Base-by-base conservation (phyloP, 1,140 invertebrate species). In the Littorina saxatilis region DNA sequence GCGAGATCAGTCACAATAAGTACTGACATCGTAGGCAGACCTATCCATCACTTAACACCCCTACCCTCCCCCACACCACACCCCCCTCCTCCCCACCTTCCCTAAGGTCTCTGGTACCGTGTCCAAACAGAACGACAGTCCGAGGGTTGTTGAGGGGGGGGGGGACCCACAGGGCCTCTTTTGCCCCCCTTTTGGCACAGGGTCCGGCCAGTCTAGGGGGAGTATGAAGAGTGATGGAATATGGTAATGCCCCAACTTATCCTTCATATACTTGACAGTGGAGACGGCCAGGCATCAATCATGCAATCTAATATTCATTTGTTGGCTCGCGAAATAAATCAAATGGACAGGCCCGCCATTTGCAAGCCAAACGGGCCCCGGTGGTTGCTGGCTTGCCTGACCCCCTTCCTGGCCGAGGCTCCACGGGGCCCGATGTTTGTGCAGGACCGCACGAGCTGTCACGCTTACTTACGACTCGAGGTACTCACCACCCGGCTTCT, bases 231-330 rank as follows among this genome's bases (percentile, higher is more conserved):
- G 76, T 78, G 76, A 78, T 78, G 76, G 76, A 78, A 78, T 78
- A 78, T 78, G 76, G 76, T 78, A 78, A 78, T 78, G 76, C 76
- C 52, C 55, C 50, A 58, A 78, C 76, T 78, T 78, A 78, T 78
- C 76, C 76, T 43, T 78, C 76, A 78, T 78, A 78, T 58, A 63
- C 55, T 78, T 78, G 76, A 78, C 76, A 78, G 52, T 13, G 35
- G 29, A 63, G 76, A 78, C 76, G 55, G 58, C 32, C 35, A 35
- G 35, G 76, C 76, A 78, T 78, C 76, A 63, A 78, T 78, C 76
- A 78, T 58, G 76, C 76, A 78, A 78, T 78, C 76, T 78, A 78
- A 78, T 78, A 78, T 78, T 78, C 76, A 78, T 78, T 78, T 78
- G 76, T 78, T 78, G 76, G 76, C 76, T 40, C 76, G 58, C 39